Conservation (phyloP, 1,140 invertebrate genomes). For the Chrysopa pallens region DNA sequence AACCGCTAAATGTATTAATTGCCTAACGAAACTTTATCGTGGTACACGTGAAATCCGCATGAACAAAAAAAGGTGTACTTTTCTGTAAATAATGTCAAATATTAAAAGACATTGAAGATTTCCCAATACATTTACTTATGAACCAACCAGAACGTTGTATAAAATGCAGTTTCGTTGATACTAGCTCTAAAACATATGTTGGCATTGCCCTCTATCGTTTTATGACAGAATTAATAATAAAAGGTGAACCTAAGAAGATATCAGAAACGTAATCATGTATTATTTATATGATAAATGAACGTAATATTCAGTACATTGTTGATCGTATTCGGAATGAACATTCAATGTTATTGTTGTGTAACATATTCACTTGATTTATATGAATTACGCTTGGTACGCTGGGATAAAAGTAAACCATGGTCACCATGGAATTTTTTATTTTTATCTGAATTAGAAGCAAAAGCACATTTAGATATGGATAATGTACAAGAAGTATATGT, state of each 20-base stretch:
- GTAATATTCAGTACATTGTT: slow-evolving; percentile 43
- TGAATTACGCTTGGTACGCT: slow-evolving; percentile 35
- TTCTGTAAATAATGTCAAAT: slow-evolving; percentile 29
- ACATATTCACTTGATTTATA: slow-evolving; percentile 37
- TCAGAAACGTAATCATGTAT: slow-evolving; percentile 32
- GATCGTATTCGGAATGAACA: slow-evolving; percentile 45
- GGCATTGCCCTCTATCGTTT: slow-evolving; percentile 40
- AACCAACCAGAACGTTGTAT: slow-evolving; percentile 27
- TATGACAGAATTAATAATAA: slow-evolving; percentile 35
- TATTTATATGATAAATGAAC: slow-evolving; percentile 37
- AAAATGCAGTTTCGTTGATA: slow-evolving; percentile 30
- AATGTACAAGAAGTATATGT: slow-evolving; percentile 31
- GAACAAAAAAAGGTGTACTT: slow-evolving; percentile 26
- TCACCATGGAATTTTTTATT: slow-evolving; percentile 56
- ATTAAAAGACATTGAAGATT: slow-evolving; percentile 28
- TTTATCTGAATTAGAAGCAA: slow-evolving; percentile 40
- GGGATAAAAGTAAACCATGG: slow-evolving; percentile 37
- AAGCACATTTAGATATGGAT: slow-evolving; percentile 32
- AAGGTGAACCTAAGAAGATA: slow-evolving; percentile 29
- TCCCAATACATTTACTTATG: slow-evolving; percentile 23
- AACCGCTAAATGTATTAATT: slow-evolving; percentile 29
- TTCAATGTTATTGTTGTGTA: slow-evolving; percentile 41
- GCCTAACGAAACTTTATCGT: slow-evolving; percentile 27
- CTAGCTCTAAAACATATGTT: slow-evolving; percentile 27
- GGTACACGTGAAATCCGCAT: slow-evolving; percentile 27